Base-by-base conservation (phyloP, 1,140 invertebrate genomes). In the Chlorops oryzae region DNA sequence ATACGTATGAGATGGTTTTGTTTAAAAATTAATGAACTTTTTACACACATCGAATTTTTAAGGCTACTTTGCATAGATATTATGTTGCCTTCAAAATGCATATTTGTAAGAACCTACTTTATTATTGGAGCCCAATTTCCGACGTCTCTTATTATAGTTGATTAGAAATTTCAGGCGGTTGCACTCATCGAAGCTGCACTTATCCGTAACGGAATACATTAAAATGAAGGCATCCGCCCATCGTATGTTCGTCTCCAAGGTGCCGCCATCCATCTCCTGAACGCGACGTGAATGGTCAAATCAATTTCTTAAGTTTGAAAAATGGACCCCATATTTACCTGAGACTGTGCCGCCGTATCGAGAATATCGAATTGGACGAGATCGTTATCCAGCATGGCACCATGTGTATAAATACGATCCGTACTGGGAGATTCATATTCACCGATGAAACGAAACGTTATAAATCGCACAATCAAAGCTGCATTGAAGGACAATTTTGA, bases 181-280 rank as follows among this genome's bases (percentile, higher is more conserved):
- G 61, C 85, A 88, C 62, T 90, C 86, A 63, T 91, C 86, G 68
- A 91, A 91, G 22, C 87, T 89, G 56, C 84, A 84, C 55, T 87
- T 86, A 63, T 90, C 87, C 4, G 86, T 87, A 3, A 92, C 83
- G 0, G 88, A 86, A 63, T 90, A 91, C 69, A 91, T 86, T 2
- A 92, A 74, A 28, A 92, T 81, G 63, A 91, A 91, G 5, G 86
- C 88, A 62, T 92, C 87, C 15, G 85, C 87, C 80, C 87, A 90
- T 27, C 85, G 75, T 25, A 90, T 86, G 59, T 89, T 86, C 12
- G 82, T 80, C 65, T 91, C 87, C 55, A 85, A 63, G 21, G 78
- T 80, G 17, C 82, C 69, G 41, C 81, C 81, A 70, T 86, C 82
- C 54, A 75, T 79, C 74, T 86, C 81, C 83, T 84, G 61, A 24